Evolutionary conservation across 2,113 vertebrate species (phyloP), one percentile per base, ranked within the genome.

Genomic region (Anas platyrhynchos): DNA sequence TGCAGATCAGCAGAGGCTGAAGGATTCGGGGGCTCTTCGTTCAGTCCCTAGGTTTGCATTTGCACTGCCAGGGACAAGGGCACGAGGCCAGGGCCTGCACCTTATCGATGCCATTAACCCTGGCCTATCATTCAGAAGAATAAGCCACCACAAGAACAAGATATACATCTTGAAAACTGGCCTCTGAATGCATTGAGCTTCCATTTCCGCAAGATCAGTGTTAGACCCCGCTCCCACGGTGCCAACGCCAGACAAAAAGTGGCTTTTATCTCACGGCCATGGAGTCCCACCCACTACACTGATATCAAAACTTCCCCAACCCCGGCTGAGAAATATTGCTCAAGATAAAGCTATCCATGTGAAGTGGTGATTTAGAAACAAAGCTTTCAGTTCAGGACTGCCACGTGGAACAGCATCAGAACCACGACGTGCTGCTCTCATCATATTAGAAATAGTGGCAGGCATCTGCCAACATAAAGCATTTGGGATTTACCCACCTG

Each of bases 181-280:
- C 16, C 22, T 71, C 61, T 55, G 31, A 58, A 54, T n/a, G 27
- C 31, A 27, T 31, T 16, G 16, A 32, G 13, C 17, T 16, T 75
- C 16, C 9, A 59, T 27, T 87, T 91, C 62, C 72, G n/a, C 61
- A 75, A 36, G 21, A 12, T 75, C 46, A 7, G 9, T 68, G 76
- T 68, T 46, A 59, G 48, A 27, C 9, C 11, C 13, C 0, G 0
- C 21, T 48, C 13, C 20, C 16, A 8, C 0, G 3, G 18, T 5
- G 16, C 50, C 20, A 56, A 7, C 9, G 10, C 58, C 43, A 89
- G 15, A 32, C 29, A 90, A 16, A 88, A 76, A 72, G 52, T 41
- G 21, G 11, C 46, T 50, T 72, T 10, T 52, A 11, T 31, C 43
- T 68, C 8, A 2, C 34, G 65, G 32, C 22, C 7, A 46, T 9